Base-by-base conservation (phyloP, 2,797 vertebrate genomes). In the Erethizon dorsatum region DNA sequence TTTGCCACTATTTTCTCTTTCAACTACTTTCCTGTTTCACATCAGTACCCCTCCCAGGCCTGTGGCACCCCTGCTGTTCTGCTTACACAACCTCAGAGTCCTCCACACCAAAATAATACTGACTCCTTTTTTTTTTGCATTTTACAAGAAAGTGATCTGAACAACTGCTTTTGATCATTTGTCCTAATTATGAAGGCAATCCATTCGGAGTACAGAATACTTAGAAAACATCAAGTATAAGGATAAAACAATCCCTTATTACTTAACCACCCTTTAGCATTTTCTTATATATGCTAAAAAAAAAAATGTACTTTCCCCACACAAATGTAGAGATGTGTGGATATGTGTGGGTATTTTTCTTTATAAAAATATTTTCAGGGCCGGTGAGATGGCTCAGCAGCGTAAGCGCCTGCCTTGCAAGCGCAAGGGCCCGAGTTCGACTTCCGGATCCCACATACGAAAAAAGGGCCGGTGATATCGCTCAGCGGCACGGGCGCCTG, bases 291-390 rank as follows among this genome's bases (percentile, higher is more conserved):
- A 3, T 52, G 54, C 77, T 73, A 7, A 20, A n/a, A 61, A 83
- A 65, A 63, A 37, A 79, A 24, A 9, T 1, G 18, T 9, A 33
- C n/a, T 59, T 57, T 50, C 17, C n/a, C 22, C 56, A 28, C 33
- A 73, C 13, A 37, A 15, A 6, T 0, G 8, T 2, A 67, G 73
- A 56, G 17, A 24, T 47, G 47, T 82, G 45, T 15, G 75, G 14
- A 57, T 33, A 24, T 17, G 6, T 85, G 31, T 18, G 73, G n/a
- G 37, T 52, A 26, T 67, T 86, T 95, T 75, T 88, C 67, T 88
- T 94, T 59, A 13, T 37, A 92, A 63, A 94, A 89, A 78, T 83
- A 52, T 41, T 86, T 96, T 67, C 61, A 79, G n/a, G n/a, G n/a
- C n/a, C n/a, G n/a, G n/a, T n/a, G n/a, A n/a, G n/a, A n/a, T n/a